Conservation (phyloP, 2,888 invertebrate species). For the Blastobasis adustella region DNA sequence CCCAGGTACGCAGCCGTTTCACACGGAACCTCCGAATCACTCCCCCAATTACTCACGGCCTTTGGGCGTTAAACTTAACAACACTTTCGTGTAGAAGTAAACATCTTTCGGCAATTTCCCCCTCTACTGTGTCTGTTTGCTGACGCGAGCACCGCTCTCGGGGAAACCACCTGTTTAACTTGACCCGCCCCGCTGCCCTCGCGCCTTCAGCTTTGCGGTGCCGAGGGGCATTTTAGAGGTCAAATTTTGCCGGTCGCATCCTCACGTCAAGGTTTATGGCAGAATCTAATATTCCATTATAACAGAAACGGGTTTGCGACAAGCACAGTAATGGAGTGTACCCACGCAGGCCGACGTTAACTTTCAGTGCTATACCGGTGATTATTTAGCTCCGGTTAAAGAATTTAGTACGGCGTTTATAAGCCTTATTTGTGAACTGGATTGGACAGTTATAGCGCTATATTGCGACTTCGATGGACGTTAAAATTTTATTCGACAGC, state of each 20-base stretch:
- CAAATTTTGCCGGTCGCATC: constrained; percentile 40
- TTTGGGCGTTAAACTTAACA: constrained; percentile 22
- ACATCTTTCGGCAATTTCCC: constrained; percentile 50
- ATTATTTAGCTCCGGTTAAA: too few species aligned
- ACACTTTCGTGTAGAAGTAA: constrained; percentile 34
- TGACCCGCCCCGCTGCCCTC: constrained; percentile 23
- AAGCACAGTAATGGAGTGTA: constrained; percentile 47
- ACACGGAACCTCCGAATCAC: too few species aligned
- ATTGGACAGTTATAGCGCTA: too few species aligned
- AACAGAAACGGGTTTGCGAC: constrained; percentile 42
- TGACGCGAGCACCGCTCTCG: constrained; percentile 40
- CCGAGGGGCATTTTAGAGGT: constrained; percentile 35
- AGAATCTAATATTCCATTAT: constrained; percentile 65
- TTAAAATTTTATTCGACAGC: too few species aligned
- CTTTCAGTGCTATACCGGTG: too few species aligned
- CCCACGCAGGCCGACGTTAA: constrained; percentile 7
- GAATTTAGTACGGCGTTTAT: too few species aligned
- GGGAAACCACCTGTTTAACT: constrained; percentile 25
- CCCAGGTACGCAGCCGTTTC: too few species aligned
- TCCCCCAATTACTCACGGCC: constrained; percentile 33
- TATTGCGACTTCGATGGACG: too few species aligned
- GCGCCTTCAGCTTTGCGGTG: constrained; percentile 11
- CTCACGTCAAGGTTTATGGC: constrained; percentile 46
- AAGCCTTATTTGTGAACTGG: too few species aligned
- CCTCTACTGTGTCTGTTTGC: constrained; percentile 43